Conservation (phyloP, 2,113 vertebrate genomes). For the human (Homo sapiens) region DNA sequence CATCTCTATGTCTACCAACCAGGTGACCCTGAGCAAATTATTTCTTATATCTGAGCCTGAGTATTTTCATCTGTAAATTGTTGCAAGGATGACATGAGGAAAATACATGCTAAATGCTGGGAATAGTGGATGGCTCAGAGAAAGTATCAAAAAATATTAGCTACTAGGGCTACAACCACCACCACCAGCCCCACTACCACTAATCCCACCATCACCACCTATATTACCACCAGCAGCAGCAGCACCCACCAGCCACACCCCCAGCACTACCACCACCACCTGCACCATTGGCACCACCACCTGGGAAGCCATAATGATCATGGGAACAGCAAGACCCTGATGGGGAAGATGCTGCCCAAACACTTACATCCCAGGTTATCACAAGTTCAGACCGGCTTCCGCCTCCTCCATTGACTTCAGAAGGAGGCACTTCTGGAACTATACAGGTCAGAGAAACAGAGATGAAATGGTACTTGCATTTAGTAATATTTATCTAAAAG, state of each 20-base stretch:
- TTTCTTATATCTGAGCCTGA: background rate
- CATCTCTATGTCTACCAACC: background rate
- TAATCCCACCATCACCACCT: background rate
- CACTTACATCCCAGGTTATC: conserved; percentile 99
- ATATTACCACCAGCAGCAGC: fast-evolving
- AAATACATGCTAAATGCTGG: background rate
- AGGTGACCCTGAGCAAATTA: background rate
- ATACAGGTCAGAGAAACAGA: conserved; percentile 57
- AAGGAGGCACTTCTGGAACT: conserved; percentile 95
- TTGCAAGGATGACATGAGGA: background rate
- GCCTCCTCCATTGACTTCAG: conserved; percentile 95
- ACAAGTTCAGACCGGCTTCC: conserved; percentile 97
- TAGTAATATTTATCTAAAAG: background rate
- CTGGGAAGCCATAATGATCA: background rate
- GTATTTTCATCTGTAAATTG: background rate
- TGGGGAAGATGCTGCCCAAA: background rate
- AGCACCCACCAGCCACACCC: background rate
- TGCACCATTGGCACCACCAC: background rate
- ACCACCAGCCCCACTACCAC: background rate
- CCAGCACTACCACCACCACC: background rate
- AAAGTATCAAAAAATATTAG: background rate
- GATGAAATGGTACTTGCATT: background rate
- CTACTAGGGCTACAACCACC: too few relatives aligned
- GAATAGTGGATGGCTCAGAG: background rate
- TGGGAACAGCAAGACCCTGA: background rate